Conservation (phyloP, 2,113 vertebrate genomes). For the Zeus faber region DNA sequence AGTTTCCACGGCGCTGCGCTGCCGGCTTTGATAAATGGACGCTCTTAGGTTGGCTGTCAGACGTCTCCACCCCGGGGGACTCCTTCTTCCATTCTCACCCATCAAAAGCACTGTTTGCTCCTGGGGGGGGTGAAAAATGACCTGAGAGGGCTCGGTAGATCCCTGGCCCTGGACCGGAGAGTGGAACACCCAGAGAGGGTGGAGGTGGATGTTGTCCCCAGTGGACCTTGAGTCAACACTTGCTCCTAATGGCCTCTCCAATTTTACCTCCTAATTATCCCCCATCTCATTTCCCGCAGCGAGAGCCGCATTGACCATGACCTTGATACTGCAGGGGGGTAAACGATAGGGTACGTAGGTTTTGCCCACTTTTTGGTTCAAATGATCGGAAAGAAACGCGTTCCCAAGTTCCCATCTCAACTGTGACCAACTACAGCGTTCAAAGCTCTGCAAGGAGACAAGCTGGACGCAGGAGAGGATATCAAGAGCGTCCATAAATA, state of each 20-base stretch:
- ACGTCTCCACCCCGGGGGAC: conserved; percentile 47
- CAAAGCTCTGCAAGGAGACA: background rate
- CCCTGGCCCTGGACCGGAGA: conserved; percentile 28
- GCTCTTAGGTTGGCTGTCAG: conserved; percentile 63
- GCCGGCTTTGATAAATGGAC: conserved; percentile 61
- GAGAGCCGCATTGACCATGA: conserved; percentile 53
- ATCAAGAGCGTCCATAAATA: conserved; percentile 32
- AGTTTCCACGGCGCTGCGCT: conserved; percentile 54
- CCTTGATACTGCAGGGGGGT: conserved; percentile 47
- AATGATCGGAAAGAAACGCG: conserved; percentile 11
- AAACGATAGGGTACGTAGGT: conserved; percentile 22
- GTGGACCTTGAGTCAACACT: conserved; percentile 60
- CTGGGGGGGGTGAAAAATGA: conserved; percentile 63
- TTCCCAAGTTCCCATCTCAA: background rate
- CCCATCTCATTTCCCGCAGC: conserved; percentile 54
- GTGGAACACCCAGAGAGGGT: conserved; percentile 57
- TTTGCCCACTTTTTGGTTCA: conserved; percentile 27
- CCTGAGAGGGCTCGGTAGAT: conserved; percentile 39
- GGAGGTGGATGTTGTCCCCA: conserved; percentile 53
- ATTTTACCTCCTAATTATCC: conserved; percentile 69
- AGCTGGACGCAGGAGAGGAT: conserved; percentile 19
- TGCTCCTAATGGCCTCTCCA: conserved; percentile 66
- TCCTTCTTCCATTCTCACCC: conserved; percentile 52
- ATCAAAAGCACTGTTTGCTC: conserved; percentile 45
- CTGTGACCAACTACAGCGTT: conserved; percentile 21